Conservation (phyloP, 2,113 vertebrate species). For the Thermophis baileyi region DNA sequence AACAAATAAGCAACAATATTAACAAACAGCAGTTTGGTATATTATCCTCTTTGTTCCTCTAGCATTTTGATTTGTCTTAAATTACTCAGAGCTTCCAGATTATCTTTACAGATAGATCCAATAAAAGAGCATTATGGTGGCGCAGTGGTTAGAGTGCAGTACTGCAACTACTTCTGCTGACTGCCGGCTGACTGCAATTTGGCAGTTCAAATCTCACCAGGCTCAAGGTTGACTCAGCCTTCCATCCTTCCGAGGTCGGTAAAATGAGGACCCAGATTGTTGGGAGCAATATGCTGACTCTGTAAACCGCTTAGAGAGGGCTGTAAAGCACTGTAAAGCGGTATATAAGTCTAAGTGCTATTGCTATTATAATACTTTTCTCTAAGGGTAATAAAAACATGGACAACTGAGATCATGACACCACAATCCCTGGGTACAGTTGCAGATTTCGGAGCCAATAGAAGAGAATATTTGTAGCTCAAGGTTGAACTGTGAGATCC, state of each 20-base stretch:
- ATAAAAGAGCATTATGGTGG: background rate
- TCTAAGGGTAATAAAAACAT: background rate
- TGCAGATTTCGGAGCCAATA: background rate
- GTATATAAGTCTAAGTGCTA: too few species aligned
- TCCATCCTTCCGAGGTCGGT: too few species aligned
- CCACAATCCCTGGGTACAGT: background rate
- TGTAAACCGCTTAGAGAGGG: too few species aligned
- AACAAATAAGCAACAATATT: background rate
- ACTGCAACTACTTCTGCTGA: too few species aligned
- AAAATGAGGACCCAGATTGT: too few species aligned
- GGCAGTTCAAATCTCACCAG: too few species aligned
- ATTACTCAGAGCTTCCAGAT: background rate
- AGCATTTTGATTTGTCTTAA: background rate
- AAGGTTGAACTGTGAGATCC: background rate
- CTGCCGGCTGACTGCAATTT: too few species aligned
- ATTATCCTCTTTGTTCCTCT: background rate
- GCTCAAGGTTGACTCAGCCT: too few species aligned
- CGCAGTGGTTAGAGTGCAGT: too few species aligned
- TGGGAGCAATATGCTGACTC: too few species aligned
- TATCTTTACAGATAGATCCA: background rate
- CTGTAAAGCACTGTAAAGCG: too few species aligned
- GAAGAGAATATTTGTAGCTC: background rate
- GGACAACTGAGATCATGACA: background rate
- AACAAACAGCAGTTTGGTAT: background rate
- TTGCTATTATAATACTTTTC: too few species aligned